Evolutionary conservation across 2,113 vertebrate species (phyloP).

Genomic region (Leucopsar rothschildi): DNA sequence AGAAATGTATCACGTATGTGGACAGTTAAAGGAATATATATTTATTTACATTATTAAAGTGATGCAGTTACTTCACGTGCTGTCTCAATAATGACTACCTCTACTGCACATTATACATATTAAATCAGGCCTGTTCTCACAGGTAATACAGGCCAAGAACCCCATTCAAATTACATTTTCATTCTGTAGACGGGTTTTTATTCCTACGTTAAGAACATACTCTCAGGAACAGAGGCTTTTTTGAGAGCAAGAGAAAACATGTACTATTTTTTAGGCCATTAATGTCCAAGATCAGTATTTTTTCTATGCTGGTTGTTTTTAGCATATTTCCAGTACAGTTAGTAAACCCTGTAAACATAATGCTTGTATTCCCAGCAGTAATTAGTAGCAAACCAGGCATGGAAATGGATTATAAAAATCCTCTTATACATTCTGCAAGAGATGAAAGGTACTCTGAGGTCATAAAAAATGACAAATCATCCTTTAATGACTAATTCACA

Average conservation of each 20-base stretch:
- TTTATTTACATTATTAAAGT: not conserved
- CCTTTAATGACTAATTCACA: slow-evolving; percentile 10
- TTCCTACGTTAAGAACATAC: not conserved
- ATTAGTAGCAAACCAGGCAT: not conserved
- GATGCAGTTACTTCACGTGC: not conserved
- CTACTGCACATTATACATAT: not conserved
- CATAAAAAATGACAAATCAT: slow-evolving; percentile 24
- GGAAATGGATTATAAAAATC: not conserved
- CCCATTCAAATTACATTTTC: not conserved
- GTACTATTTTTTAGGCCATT: not conserved
- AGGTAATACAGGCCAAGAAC: not conserved
- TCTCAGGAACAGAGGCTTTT: not conserved
- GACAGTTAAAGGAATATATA: not conserved
- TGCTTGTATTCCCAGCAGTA: not conserved
- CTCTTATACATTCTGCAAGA: not conserved
- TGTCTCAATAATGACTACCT: not conserved
- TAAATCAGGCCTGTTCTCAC: not conserved
- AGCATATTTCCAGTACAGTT: not conserved
- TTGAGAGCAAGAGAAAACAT: not conserved
- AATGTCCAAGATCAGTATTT: not conserved
- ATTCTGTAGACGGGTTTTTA: not conserved
- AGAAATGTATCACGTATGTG: not conserved
- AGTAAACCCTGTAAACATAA: not conserved
- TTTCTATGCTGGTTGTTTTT: not conserved
- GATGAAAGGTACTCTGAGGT: not conserved